These are phyloP conservation scores for Heteronetta atricapilla DNA, from an alignment of 2,113 vertebrate genomes.

Conservation along the genomic window DNA sequence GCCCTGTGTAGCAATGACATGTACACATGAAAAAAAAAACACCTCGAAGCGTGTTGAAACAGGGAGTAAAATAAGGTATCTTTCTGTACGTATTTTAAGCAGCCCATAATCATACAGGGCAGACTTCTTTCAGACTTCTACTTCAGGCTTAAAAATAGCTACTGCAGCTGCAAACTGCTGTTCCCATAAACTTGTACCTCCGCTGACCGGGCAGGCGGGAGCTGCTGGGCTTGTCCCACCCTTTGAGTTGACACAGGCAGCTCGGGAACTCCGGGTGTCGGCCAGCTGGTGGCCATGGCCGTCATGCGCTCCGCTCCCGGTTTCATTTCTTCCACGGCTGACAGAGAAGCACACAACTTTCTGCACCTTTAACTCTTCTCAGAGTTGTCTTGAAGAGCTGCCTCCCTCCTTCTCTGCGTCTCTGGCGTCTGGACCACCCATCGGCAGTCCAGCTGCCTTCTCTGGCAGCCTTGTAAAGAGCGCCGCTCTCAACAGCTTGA, in stretches of 20 bases:
- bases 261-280: accelerated
- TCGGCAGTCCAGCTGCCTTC: slow-evolving; percentile 49
- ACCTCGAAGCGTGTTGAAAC: neutral
- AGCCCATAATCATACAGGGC: neutral
- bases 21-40: neutral
- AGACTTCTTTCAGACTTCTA: neutral
- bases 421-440: slow-evolving; percentile 45
- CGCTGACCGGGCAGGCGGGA: neutral
- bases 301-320: neutral
- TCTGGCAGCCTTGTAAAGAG: neutral
- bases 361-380: neutral
- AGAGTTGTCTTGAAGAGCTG: neutral
- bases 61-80: slow-evolving; percentile 11
- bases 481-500: slow-evolving; percentile 19
- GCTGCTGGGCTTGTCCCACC: slow-evolving; percentile 4
- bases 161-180: slow-evolving; percentile 4
- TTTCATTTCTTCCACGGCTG: neutral
- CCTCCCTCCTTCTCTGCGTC: neutral
- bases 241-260: neutral
- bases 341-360: neutral
- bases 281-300: neutral
- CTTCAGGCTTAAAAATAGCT: slow-evolving; percentile 46
- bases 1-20: neutral
- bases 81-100: slow-evolving; percentile 25
- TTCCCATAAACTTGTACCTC: slow-evolving; percentile 1